These are phyloP conservation scores for Solea senegalensis DNA, from an alignment of 2,113 vertebrate species.

Conservation along the genomic window DNA sequence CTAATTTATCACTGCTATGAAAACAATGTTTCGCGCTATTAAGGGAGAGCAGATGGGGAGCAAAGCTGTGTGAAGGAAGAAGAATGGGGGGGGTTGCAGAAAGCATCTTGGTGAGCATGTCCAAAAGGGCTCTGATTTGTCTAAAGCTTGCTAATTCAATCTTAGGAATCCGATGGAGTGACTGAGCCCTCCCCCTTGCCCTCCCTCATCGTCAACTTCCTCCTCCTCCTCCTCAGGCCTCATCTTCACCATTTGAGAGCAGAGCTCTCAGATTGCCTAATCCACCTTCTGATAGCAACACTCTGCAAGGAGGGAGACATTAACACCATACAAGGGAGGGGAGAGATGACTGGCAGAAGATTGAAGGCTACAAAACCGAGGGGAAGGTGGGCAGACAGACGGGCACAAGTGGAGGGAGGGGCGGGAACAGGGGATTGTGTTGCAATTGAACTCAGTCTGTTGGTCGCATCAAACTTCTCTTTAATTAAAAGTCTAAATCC, in stretches of 20 bases:
- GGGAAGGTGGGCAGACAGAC: slow-evolving; percentile 16
- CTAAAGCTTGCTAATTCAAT: slow-evolving; percentile 77
- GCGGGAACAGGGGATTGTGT: slow-evolving; percentile 59
- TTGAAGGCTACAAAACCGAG: slow-evolving; percentile 46
- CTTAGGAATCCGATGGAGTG: slow-evolving; percentile 66
- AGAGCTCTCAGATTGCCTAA: slow-evolving; percentile 64
- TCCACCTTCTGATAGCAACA: slow-evolving; percentile 69
- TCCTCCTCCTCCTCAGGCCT: slow-evolving; percentile 31
- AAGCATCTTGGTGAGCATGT: slow-evolving; percentile 42
- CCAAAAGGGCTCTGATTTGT: slow-evolving; percentile 55
- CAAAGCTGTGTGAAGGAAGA: slow-evolving; percentile 8
- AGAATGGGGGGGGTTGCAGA: slow-evolving; percentile 7
- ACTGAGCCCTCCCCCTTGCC: slow-evolving; percentile 43
- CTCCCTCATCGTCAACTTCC: slow-evolving; percentile 20
- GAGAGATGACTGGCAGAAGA: slow-evolving; percentile 57
- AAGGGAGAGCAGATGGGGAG: slow-evolving; percentile 34
- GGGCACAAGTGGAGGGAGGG: slow-evolving; percentile 14
- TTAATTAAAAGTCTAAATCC: slow-evolving; percentile 86
- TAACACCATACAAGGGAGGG: slow-evolving; percentile 36
- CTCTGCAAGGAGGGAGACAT: slow-evolving; percentile 52
- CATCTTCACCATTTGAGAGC: slow-evolving; percentile 54
- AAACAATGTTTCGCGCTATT: slow-evolving; percentile 70
- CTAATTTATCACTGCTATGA: slow-evolving; percentile 77
- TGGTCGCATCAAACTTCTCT: slow-evolving; percentile 78
- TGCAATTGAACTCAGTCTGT: slow-evolving; percentile 69